These are phyloP conservation scores for Euzophera pinguis DNA, from an alignment of 2,888 invertebrate species.

Conservation along the genomic window DNA sequence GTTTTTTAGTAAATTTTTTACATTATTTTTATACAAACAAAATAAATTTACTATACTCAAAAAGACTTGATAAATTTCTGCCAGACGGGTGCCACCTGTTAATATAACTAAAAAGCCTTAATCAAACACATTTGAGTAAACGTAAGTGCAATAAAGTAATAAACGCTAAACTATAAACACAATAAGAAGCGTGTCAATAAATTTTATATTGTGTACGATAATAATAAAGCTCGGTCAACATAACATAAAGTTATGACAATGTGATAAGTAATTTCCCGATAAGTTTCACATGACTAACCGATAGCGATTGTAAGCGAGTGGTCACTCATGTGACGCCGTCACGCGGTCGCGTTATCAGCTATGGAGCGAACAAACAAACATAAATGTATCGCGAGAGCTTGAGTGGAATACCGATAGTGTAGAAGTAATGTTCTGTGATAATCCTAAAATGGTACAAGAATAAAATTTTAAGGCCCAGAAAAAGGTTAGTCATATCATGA, in stretches of 20 bases:
- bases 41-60: no score
- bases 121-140: background rate
- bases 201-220: background rate
- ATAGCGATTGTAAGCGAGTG: conserved; percentile 33
- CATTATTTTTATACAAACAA: no score
- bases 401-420: background rate
- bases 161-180: background rate
- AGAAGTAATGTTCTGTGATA: background rate
- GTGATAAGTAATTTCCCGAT: conserved; percentile 30
- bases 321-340: conserved; percentile 56
- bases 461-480: no score
- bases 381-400: background rate
- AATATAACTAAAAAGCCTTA: no score
- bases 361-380: conserved; percentile 7
- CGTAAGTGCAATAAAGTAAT: background rate
- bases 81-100: no score
- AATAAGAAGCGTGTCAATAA: background rate
- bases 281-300: conserved; percentile 53
- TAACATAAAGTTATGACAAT: background rate
- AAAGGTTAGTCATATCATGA: no score
- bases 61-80: no score
- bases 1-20: no score
- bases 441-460: no score
- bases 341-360: conserved; percentile 29
- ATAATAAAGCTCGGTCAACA: background rate